phyloP scores from a whole-genome alignment of 2,888 invertebrate genomes.

The Spodoptera picta region DNA sequence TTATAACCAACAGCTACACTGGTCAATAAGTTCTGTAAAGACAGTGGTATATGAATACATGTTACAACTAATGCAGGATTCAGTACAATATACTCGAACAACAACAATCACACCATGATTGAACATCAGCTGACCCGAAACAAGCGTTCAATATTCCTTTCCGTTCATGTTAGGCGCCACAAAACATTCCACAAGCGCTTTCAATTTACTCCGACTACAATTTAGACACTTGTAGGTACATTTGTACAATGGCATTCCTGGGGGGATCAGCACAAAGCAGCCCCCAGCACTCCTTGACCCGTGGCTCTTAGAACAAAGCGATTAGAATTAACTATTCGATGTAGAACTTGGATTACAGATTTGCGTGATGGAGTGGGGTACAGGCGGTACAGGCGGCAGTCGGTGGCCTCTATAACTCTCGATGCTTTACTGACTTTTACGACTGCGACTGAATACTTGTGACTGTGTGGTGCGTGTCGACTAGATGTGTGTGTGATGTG shows the following conservation, averaged over 20 bases:
- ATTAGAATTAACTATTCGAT: slow-evolving; percentile 58
- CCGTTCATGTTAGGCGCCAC: slow-evolving; percentile 15
- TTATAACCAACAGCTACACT: too few relatives aligned
- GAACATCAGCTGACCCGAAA: slow-evolving; percentile 5
- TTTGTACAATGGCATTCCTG: slow-evolving; percentile 56
- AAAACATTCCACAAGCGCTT: slow-evolving; percentile 47
- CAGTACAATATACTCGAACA: too few relatives aligned
- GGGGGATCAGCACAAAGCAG: slow-evolving; percentile 53
- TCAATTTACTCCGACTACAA: slow-evolving; percentile 52
- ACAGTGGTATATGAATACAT: too few relatives aligned
- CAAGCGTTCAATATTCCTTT: slow-evolving; percentile 16
- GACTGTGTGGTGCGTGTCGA: not conserved
- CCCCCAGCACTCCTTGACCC: slow-evolving; percentile 44
- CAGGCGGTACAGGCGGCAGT: slow-evolving; percentile 1
- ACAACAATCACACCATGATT: not conserved
- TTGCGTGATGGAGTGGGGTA: slow-evolving; percentile 30
- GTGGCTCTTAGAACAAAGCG: slow-evolving; percentile 55
- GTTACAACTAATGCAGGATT: too few relatives aligned
- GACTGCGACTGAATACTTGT: not conserved
- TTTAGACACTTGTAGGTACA: slow-evolving; percentile 53
- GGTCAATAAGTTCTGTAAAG: too few relatives aligned
- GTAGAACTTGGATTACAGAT: slow-evolving; percentile 42
- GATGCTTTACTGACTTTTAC: slow-evolving; percentile 21
- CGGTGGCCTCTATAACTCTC: slow-evolving; percentile 10
- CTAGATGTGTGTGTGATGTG: not conserved